Percentiles rank a stretch among this genome's conserved stretches.
These are phyloP conservation scores for Leucoptera coffeella DNA, from an alignment of 2,888 invertebrate species.

Conservation along the genomic window DNA sequence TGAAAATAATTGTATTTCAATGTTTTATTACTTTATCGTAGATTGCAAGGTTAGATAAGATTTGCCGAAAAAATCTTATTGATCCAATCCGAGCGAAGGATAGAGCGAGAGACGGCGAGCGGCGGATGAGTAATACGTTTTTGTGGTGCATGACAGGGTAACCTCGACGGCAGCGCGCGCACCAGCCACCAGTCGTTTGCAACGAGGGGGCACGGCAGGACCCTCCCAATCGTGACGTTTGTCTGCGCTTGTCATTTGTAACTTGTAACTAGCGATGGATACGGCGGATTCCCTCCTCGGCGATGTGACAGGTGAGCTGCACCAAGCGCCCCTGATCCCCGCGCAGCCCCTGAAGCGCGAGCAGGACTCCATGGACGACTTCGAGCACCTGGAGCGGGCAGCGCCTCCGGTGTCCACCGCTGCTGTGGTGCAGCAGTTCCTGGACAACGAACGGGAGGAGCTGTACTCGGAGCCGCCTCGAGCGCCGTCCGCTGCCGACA, in stretches of 20 bases:
- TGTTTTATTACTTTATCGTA: too few species aligned
- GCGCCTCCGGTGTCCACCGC: constrained; percentile 14
- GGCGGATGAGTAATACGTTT: constrained; percentile 44
- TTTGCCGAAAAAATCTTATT: too few species aligned
- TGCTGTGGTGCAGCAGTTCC: constrained; percentile 30
- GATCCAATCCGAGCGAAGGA: too few species aligned
- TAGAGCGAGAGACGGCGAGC: too few species aligned
- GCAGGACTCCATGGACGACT: constrained; percentile 67
- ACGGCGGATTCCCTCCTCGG: constrained; percentile 27
- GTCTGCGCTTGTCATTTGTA: too few species aligned
- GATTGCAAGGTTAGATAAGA: too few species aligned
- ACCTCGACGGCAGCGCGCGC: constrained; percentile 19
- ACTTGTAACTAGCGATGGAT: constrained; percentile 15
- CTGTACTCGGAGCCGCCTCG: constrained; percentile 22
- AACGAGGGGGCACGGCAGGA: constrained; percentile 31
- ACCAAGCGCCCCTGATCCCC: too few species aligned
- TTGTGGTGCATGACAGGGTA: constrained; percentile 21
- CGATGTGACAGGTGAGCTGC: constrained; percentile 24
- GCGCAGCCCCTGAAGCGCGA: constrained; percentile 49
- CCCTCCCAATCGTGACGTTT: constrained; percentile 16
- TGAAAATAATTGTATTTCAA: too few species aligned
- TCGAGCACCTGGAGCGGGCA: constrained; percentile 66
- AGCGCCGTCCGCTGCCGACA: constrained; percentile 23
- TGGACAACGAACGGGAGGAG: constrained; percentile 44
- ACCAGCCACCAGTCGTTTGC: constrained; percentile 31